Evolutionary conservation across 2,113 vertebrate species (phyloP).

Genomic region (Ceyx melanurus): DNA sequence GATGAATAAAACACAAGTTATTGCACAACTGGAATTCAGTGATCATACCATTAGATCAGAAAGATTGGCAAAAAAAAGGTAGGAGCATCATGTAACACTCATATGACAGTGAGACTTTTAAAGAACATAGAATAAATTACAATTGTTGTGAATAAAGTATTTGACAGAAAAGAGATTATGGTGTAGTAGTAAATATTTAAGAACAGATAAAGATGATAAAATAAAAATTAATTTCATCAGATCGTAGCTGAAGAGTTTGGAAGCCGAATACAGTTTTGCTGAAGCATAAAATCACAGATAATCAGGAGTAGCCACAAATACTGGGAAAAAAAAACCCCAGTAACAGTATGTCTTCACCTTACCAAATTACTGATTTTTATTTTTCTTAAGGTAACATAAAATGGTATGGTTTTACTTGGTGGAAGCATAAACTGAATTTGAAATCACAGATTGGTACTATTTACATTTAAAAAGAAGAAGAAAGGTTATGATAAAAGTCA

Average conservation of each 20-base stretch:
- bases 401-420: background rate
- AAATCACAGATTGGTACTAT: background rate
- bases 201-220: conserved; percentile 34
- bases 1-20: conserved; percentile 36
- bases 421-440: background rate
- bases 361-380: background rate
- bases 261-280: background rate
- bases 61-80: conserved; percentile 16
- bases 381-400: conserved; percentile 14
- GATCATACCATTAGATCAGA: background rate
- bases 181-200: conserved; percentile 29
- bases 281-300: conserved; percentile 38
- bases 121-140: background rate
- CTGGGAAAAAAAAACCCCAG: background rate
- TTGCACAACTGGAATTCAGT: background rate
- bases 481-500: background rate
- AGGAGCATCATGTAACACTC: background rate
- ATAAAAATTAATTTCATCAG: conserved; percentile 48
- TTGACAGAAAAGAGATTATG: background rate
- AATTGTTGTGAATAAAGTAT: background rate
- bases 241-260: conserved; percentile 23
- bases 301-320: background rate
- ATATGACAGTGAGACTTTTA: background rate
- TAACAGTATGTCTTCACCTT: background rate
- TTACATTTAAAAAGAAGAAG: background rate